Evolutionary conservation across 2,113 vertebrate species (phyloP).

Genomic region (Cricetomys ansorgei): DNA sequence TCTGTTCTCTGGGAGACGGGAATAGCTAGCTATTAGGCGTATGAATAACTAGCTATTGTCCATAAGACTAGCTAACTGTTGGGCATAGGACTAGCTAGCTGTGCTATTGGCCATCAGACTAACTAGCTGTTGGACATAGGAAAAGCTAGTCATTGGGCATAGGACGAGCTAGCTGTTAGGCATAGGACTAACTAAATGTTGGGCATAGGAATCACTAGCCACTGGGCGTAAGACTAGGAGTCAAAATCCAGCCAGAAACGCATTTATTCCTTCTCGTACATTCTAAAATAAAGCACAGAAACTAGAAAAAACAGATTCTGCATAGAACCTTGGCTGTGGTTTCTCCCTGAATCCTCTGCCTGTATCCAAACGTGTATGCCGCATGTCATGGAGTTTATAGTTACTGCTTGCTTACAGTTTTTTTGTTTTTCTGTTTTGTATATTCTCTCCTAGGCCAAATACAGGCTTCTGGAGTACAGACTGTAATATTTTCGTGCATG

Average conservation of each 20-base stretch:
- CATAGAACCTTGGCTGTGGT: background rate
- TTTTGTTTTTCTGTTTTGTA: no score
- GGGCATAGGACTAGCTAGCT: background rate
- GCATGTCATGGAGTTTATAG: background rate
- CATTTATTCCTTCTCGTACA: background rate
- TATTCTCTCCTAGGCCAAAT: background rate
- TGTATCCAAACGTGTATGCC: background rate
- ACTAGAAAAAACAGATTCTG: background rate
- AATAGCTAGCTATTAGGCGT: background rate
- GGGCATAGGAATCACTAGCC: background rate
- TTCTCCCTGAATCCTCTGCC: background rate
- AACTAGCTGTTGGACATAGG: no score
- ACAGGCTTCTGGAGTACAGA: background rate
- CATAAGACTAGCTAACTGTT: background rate
- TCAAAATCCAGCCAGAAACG: constrained; percentile 14
- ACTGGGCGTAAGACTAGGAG: background rate
- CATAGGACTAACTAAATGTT: background rate
- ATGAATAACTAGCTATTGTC: background rate
- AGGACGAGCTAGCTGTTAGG: background rate
- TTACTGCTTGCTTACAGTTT: background rate
- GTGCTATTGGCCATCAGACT: background rate
- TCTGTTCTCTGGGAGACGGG: background rate
- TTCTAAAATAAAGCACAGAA: constrained; percentile 10
- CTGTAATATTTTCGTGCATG: background rate
- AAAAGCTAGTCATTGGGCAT: background rate